Evolutionary conservation across 2,797 vertebrate species (phyloP).

Genomic region (Schizopygopsis pylzovi): DNA sequence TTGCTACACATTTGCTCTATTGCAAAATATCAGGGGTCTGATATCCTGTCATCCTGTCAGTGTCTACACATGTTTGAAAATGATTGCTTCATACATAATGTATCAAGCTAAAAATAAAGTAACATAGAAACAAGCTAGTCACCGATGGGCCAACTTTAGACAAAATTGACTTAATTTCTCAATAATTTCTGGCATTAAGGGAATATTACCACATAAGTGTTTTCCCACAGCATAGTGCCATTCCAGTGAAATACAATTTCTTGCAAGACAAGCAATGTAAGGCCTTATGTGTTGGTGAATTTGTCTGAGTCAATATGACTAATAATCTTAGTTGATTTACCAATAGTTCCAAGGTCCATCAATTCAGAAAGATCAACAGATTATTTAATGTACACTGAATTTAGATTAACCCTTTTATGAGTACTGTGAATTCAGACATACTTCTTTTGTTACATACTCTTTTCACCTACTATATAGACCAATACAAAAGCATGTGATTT

Average conservation of each 20-base stretch:
- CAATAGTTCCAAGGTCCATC: neutral
- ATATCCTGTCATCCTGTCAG: neutral
- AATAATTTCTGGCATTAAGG: neutral
- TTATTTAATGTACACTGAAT: neutral
- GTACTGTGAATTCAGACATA: too few species aligned
- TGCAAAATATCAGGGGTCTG: slow-evolving; percentile 1
- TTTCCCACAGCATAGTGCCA: neutral
- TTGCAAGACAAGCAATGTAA: neutral
- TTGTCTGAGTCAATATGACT: neutral
- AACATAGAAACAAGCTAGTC: neutral
- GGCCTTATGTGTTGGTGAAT: neutral
- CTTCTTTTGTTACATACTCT: neutral
- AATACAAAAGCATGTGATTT: neutral
- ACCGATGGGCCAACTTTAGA: neutral
- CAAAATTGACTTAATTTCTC: neutral
- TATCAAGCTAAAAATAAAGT: neutral
- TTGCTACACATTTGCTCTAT: neutral
- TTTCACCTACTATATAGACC: neutral
- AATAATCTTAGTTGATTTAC: neutral
- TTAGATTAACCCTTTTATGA: too few species aligned
- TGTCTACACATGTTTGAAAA: neutral
- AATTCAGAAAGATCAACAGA: neutral
- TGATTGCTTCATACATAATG: neutral
- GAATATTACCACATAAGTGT: neutral
- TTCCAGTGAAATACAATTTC: neutral